These are phyloP conservation scores for Sebastes hubbsi DNA, from an alignment of 2,797 vertebrate genomes.

Conservation along the genomic window DNA sequence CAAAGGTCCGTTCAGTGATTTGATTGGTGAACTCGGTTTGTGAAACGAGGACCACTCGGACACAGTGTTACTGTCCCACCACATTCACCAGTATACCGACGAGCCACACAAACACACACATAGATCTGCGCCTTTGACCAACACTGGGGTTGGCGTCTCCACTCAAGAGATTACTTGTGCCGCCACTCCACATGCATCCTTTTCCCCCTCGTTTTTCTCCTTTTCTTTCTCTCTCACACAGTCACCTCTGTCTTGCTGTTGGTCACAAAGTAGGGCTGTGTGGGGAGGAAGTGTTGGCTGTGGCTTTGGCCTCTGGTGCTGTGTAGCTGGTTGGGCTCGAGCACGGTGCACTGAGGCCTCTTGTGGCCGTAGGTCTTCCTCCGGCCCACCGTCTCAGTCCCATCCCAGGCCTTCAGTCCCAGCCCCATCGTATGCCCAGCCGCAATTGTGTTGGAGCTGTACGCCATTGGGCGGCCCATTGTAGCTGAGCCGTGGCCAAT, in stretches of 20 bases:
- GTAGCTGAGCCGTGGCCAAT: constrained; percentile 76
- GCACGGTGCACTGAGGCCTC: constrained; percentile 87
- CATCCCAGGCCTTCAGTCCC: constrained; percentile 91
- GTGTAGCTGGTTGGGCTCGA: constrained; percentile 91
- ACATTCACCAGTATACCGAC: constrained; percentile 40
- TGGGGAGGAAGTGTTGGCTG: constrained; percentile 93
- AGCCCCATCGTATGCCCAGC: constrained; percentile 64
- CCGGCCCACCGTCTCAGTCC: constrained; percentile 90
- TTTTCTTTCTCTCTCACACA: constrained; percentile 84
- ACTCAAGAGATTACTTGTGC: constrained; percentile 55
- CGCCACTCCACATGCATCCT: constrained; percentile 68
- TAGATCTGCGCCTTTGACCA: constrained; percentile 50
- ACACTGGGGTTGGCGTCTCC: constrained; percentile 39
- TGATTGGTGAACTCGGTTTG: constrained; percentile 53
- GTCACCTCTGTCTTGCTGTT: constrained; percentile 99
- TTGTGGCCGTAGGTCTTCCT: constrained; percentile 90
- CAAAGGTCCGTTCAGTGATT: constrained; percentile 55
- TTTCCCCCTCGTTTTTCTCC: constrained; percentile 23
- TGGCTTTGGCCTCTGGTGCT: constrained; percentile 82
- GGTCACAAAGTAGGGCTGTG: constrained; percentile 98
- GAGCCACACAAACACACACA: constrained; percentile 66
- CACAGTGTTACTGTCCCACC: constrained; percentile 27
- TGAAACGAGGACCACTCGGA: constrained; percentile 55
- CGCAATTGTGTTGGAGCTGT: constrained; percentile 76
- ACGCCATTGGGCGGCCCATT: constrained; percentile 79